phyloP scores from a whole-genome alignment of 1,140 invertebrate genomes.

The Lanistes nyassanus region DNA sequence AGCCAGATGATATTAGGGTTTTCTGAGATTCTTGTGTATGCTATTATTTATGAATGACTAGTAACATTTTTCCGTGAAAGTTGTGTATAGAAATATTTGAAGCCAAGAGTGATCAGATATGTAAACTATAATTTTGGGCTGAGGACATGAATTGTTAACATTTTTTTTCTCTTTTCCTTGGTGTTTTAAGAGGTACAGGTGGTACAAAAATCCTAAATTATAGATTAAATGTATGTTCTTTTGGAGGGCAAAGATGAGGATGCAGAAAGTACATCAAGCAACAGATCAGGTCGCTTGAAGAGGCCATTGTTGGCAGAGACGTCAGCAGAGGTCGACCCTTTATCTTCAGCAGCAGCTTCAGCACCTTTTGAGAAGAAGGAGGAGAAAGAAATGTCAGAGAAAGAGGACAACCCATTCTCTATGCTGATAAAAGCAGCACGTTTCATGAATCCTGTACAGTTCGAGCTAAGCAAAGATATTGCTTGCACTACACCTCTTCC shows the following conservation, averaged over 20 bases:
- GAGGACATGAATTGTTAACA: too few relatives aligned
- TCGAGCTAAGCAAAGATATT: conserved; percentile 85
- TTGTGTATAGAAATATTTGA: too few relatives aligned
- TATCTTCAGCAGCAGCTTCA: neutral
- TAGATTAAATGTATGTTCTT: too few relatives aligned
- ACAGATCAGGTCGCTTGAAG: conserved; percentile 24
- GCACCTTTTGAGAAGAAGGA: neutral
- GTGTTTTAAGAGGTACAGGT: too few relatives aligned
- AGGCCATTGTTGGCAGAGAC: neutral
- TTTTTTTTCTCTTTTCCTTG: too few relatives aligned
- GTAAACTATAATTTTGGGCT: too few relatives aligned
- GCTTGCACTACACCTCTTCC: conserved; percentile 82
- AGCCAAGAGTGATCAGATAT: too few relatives aligned
- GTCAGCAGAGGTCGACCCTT: neutral
- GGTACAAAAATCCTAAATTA: too few relatives aligned
- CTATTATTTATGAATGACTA: too few relatives aligned
- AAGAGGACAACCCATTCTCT: conserved; percentile 71
- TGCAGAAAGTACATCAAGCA: conserved; percentile 34
- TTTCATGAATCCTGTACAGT: conserved; percentile 87
- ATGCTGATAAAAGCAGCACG: conserved; percentile 82
- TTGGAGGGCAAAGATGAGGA: conserved; percentile 36
- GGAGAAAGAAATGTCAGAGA: conserved; percentile 32
- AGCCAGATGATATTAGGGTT: too few relatives aligned
- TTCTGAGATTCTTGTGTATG: too few relatives aligned
- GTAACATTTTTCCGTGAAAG: too few relatives aligned